These are phyloP conservation scores for Busseola fusca DNA, from an alignment of 2,888 invertebrate species.

Conservation along the genomic window DNA sequence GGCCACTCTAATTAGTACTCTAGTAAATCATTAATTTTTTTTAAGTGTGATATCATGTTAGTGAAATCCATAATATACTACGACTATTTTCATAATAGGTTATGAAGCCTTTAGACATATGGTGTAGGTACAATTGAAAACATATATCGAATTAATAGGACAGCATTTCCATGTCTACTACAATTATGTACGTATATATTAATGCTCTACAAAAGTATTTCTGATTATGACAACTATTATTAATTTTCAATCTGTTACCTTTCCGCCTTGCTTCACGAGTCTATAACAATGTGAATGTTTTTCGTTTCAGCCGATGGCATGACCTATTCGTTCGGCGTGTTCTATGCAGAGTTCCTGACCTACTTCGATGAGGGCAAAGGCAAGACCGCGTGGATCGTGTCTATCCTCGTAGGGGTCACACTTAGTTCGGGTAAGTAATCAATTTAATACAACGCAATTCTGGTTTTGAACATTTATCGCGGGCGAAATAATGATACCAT, in stretches of 20 bases:
- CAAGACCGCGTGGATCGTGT: conserved; percentile 97
- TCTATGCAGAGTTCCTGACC: conserved; percentile 95
- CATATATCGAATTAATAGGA: background rate
- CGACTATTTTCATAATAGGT: background rate
- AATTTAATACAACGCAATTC: conserved; percentile 45
- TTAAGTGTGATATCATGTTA: conserved; percentile 5
- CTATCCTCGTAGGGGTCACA: conserved; percentile 98
- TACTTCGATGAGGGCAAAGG: conserved; percentile 96
- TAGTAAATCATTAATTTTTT: background rate
- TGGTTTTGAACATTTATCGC: conserved; percentile 29
- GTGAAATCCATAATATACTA: background rate
- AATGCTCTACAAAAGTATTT: background rate
- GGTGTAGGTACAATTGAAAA: background rate
- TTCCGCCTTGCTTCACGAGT: conserved; percentile 11
- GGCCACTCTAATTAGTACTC: background rate
- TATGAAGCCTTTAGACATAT: background rate
- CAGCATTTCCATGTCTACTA: background rate
- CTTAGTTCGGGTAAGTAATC: conserved; percentile 97
- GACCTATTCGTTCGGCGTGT: conserved; percentile 99
- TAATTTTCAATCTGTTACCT: background rate
- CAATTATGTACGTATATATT: background rate
- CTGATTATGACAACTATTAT: background rate
- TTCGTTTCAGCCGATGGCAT: conserved; percentile 96
- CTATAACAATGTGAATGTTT: conserved; percentile 54
- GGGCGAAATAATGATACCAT: conserved; percentile 25